A percentile compares a stretch with the other conserved stretches of the same genome.
These are phyloP conservation scores for Lophura nycthemera DNA, from an alignment of 2,113 vertebrate species.

Conservation along the genomic window DNA sequence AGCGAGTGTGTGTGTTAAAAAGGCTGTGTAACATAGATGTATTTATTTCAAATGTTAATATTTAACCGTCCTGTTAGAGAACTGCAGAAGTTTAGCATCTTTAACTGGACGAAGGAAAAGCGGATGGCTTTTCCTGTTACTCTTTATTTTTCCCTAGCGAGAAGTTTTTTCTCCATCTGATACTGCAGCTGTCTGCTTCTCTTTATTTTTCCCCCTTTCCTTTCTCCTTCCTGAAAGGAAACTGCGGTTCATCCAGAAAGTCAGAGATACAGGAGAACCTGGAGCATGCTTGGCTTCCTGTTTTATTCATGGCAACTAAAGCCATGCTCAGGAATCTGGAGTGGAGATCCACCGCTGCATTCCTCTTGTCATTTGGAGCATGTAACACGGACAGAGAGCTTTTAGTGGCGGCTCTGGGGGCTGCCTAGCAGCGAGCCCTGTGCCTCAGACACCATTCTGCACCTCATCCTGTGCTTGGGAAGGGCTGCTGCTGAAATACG, in stretches of 20 bases:
- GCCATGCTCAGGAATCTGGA: background rate
- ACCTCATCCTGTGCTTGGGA: background rate
- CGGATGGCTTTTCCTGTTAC: background rate
- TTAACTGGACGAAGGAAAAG: background rate
- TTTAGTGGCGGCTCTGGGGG: background rate
- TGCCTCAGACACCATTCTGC: background rate
- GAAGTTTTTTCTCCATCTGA: background rate
- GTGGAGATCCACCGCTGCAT: background rate
- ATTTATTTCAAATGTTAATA: constrained; percentile 20
- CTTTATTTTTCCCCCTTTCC: background rate
- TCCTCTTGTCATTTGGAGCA: constrained; percentile 52
- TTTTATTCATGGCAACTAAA: constrained; percentile 36
- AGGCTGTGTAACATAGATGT: background rate
- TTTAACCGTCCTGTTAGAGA: constrained; percentile 18
- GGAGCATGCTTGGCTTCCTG: constrained; percentile 33
- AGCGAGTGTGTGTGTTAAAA: background rate
- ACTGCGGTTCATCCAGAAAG: constrained; percentile 11
- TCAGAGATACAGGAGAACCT: background rate
- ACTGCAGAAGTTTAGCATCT: background rate
- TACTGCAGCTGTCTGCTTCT: background rate
- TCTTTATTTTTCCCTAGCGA: constrained; percentile 20
- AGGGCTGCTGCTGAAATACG: background rate
- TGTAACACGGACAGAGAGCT: constrained; percentile 20
- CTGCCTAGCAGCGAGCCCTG: background rate
- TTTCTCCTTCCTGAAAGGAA: constrained; percentile 59